Percentiles rank a stretch among this genome's conserved stretches.
Evolutionary conservation across 2,888 invertebrate genomes (phyloP).

Genomic region (Cerceris rybyensis): DNA sequence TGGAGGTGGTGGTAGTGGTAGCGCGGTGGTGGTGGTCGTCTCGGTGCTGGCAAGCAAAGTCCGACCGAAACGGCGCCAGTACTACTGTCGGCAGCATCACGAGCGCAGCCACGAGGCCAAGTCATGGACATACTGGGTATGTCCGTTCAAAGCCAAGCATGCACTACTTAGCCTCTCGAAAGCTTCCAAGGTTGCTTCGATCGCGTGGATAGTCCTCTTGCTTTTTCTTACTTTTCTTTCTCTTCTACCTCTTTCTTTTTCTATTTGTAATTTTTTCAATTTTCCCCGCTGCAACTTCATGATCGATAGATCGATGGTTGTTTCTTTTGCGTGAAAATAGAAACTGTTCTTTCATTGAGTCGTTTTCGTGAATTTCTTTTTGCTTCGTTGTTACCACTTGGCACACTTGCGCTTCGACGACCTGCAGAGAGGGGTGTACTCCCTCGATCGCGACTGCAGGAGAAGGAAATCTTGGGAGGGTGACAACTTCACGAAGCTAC

Average conservation of each 20-base stretch:
- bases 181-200: constrained; percentile 10
- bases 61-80: constrained; percentile 80
- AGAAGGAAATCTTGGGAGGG: background rate
- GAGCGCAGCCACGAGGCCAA: constrained; percentile 78
- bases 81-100: constrained; percentile 81
- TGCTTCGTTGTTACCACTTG: background rate
- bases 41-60: constrained; percentile 74
- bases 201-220: background rate
- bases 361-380: background rate
- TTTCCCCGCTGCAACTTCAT: no score
- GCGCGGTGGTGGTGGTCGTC: constrained; percentile 54
- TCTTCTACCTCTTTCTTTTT: background rate
- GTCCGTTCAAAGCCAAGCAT: constrained; percentile 68
- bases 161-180: constrained; percentile 63
- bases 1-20: constrained; percentile 50
- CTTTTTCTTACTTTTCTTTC: background rate
- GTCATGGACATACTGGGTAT: constrained; percentile 81
- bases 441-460: background rate
- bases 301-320: background rate
- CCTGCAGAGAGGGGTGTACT: background rate
- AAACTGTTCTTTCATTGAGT: background rate
- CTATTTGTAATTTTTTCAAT: background rate
- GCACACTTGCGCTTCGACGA: background rate
- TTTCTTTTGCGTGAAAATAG: background rate
- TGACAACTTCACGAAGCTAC: background rate